Conservation (phyloP, 2,888 invertebrate genomes). For the Pseudococcus jackbeardsleyi region DNA sequence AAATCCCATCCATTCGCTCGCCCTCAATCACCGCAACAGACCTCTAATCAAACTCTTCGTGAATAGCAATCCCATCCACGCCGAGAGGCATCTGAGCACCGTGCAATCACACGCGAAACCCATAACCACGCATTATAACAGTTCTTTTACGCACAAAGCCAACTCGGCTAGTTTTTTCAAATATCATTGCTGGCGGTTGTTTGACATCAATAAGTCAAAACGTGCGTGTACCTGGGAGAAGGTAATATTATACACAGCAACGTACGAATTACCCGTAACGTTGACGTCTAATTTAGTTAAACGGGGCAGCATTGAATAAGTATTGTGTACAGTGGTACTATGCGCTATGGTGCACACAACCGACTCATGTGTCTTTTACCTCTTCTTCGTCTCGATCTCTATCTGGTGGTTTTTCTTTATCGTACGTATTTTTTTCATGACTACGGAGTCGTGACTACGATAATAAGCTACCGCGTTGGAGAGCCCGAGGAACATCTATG, state of each 20-base stretch:
- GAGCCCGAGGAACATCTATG: not conserved
- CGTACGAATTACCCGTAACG: constrained; percentile 16
- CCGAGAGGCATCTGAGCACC: not conserved
- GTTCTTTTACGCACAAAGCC: constrained; percentile 17
- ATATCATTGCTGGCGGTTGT: constrained; percentile 10
- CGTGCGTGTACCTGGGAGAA: not conserved
- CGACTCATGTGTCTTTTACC: not conserved
- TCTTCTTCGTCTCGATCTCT: not conserved
- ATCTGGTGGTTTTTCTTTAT: not conserved
- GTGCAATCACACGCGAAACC: constrained; percentile 16
- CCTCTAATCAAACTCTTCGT: not conserved
- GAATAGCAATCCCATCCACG: not conserved
- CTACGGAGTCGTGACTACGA: constrained; percentile 34
- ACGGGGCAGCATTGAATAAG: constrained; percentile 12
- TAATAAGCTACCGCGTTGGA: constrained; percentile 21
- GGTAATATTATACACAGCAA: not conserved
- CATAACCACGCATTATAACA: constrained; percentile 31
- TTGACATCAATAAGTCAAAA: constrained; percentile 42
- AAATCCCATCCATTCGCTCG: no score
- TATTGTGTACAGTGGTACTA: not conserved
- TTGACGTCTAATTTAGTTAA: constrained; percentile 43
- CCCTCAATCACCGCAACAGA: not conserved
- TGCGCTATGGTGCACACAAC: not conserved
- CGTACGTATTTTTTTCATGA: not conserved
- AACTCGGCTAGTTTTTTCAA: not conserved